phyloP scores from a whole-genome alignment of 2,888 invertebrate genomes.

The Leptopilina drosophilae region DNA sequence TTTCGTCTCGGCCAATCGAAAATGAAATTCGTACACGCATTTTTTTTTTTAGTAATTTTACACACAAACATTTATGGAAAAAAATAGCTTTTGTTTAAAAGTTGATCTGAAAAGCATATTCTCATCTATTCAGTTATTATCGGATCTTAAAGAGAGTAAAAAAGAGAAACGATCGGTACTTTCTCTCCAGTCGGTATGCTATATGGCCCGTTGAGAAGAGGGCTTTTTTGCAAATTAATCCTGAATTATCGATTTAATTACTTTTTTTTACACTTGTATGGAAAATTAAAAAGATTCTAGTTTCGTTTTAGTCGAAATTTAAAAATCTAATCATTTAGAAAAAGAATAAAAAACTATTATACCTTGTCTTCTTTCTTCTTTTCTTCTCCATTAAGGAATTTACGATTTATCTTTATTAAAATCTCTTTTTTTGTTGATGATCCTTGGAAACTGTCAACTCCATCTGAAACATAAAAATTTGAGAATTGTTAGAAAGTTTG shows the following conservation, averaged over 20 bases:
- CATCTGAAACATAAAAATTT: no score
- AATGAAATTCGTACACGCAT: slow-evolving; percentile 52
- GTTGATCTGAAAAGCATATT: slow-evolving; percentile 48
- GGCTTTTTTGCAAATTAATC: slow-evolving; percentile 71
- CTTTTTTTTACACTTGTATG: slow-evolving; percentile 19
- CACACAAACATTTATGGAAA: slow-evolving; percentile 43
- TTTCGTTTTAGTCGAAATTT: no score
- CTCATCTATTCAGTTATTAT: no score
- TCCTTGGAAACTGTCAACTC: no score
- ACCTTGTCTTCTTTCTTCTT: no score
- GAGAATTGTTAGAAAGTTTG: no score
- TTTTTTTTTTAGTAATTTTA: slow-evolving; percentile 54
- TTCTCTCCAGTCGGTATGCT: slow-evolving; percentile 72
- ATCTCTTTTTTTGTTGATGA: no score
- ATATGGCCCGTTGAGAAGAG: slow-evolving; percentile 76
- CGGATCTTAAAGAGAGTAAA: slow-evolving; percentile 40
- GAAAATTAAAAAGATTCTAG: no score
- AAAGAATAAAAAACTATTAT: no score
- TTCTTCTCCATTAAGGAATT: no score
- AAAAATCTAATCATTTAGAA: no score
- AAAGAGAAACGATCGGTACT: slow-evolving; percentile 51
- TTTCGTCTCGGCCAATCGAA: slow-evolving; percentile 22
- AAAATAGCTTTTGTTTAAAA: slow-evolving; percentile 17
- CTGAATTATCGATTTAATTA: slow-evolving; percentile 25
- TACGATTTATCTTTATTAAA: no score